Base-by-base conservation (phyloP, 2,888 invertebrate genomes). In the Gandaritis pyraliata region DNA sequence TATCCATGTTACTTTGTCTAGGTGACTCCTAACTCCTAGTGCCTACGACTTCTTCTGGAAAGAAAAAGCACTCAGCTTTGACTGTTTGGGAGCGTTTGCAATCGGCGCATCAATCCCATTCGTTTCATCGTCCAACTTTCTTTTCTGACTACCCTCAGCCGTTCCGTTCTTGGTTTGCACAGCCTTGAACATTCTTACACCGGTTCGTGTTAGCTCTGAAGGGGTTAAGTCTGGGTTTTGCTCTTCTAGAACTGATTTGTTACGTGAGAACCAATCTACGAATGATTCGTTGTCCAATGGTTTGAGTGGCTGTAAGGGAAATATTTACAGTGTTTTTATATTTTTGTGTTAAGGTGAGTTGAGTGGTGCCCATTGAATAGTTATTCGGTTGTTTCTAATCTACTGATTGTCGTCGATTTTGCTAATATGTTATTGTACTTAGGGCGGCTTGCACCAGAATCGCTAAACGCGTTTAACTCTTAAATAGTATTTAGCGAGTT, bases 261-360 rank as follows among this genome's bases (percentile, higher is more conserved):
- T 94, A 61, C 93, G 90, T 0, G 90, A 84, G 68, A 93, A 94
- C 95, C 95, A 95, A 36, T 90, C 88, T 18, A 93, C 83, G 73
- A 95, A 95, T 4, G 92, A 87, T 77, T 93, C 93, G n/a, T 87
- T 88, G 33, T 83, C 82, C 0, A 78, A 65, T 0, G 88, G 86
- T 70, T 85, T 83, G 38, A 83, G 64, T 4, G 84, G 81, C 92
- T 92, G 82, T 1, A 62, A 54, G 12, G 51, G 15, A 48, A 11
- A 13, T 2, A 10, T 33, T 33, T 29, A 29, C 29, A 6, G 29
- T n/a, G n/a, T n/a, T n/a, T n/a, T n/a, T n/a, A n/a, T n/a, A n/a
- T 23, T 6, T 23, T 23, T 23, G 23, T 23, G 23, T 23, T 23
- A 5, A 5, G 23, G 23, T 2, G 5, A 23, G 6, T 23, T 23